Percentiles rank a stretch among this genome's conserved stretches.
Conservation (phyloP, 2,797 vertebrate species). For the Malacoraja senta region DNA sequence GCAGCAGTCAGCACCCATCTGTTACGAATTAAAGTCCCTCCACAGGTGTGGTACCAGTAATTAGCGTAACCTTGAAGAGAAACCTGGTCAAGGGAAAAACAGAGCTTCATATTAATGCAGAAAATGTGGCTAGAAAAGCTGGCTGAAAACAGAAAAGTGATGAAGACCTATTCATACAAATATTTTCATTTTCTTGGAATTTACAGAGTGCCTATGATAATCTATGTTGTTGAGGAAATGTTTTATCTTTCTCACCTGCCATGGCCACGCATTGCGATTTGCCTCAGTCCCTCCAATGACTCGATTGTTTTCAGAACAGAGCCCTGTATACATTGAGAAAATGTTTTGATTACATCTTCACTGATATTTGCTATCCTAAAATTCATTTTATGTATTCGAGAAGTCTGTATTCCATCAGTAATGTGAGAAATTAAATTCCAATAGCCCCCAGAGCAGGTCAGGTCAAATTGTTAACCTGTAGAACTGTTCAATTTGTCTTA, state of each 20-base stretch:
- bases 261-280: slow-evolving; percentile 52
- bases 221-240: background rate
- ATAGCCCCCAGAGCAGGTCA: background rate
- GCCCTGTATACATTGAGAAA: slow-evolving; percentile 45
- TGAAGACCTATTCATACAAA: background rate
- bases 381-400: background rate
- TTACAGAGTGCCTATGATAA: background rate
- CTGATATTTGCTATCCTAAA: background rate
- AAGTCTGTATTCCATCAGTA: background rate
- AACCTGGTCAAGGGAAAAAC: slow-evolving; percentile 55
- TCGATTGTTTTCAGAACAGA: slow-evolving; percentile 47
- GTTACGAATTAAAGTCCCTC: slow-evolving; percentile 68
- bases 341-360: background rate
- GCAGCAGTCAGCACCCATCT: slow-evolving; percentile 82
- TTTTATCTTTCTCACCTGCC: slow-evolving; percentile 50
- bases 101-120: background rate
- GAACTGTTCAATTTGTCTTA: background rate
- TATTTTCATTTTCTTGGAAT: background rate
- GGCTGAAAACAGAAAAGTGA: background rate
- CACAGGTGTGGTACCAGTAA: slow-evolving; percentile 72
- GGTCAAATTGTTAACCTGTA: background rate
- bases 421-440: background rate
- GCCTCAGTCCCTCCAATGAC: slow-evolving; percentile 57
- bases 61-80: slow-evolving; percentile 67
- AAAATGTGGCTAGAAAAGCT: background rate